Evolutionary conservation across 2,113 vertebrate genomes (phyloP).

Genomic region (Zapus hudsonius): DNA sequence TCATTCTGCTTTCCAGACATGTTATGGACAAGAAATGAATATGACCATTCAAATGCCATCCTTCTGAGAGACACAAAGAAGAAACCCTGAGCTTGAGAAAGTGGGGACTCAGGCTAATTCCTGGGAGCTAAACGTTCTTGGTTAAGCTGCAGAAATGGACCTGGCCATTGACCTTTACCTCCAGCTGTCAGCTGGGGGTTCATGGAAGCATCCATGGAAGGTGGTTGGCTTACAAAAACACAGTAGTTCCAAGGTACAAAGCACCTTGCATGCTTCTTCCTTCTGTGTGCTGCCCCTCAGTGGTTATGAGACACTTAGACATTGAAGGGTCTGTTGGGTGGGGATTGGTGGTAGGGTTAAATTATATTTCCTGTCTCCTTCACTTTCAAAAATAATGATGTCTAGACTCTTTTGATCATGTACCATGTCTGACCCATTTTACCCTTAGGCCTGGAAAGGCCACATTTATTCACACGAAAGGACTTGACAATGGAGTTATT

Average conservation of each 20-base stretch:
- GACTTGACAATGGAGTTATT: background rate
- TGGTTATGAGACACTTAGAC: background rate
- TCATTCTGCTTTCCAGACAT: background rate
- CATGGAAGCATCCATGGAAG: background rate
- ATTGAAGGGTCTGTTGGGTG: background rate
- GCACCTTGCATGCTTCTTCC: background rate
- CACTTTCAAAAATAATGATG: background rate
- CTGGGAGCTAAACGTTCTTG: background rate
- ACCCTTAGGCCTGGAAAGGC: background rate
- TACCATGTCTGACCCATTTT: background rate
- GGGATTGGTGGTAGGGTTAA: no score
- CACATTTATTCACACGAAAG: background rate
- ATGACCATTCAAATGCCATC: background rate
- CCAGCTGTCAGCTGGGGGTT: background rate
- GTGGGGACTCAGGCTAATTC: no score
- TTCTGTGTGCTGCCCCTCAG: background rate
- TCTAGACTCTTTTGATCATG: background rate
- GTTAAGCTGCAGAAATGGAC: background rate
- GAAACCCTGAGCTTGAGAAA: no score
- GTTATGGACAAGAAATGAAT: background rate
- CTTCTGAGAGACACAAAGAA: background rate
- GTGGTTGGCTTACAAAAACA: background rate
- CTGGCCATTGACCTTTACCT: background rate
- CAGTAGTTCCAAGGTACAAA: accelerated
- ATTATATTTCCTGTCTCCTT: accelerated